A percentile compares a stretch with the other conserved stretches of the same genome.
phyloP scores from a whole-genome alignment of 2,113 vertebrate species.

The Damaliscus lunatus region DNA sequence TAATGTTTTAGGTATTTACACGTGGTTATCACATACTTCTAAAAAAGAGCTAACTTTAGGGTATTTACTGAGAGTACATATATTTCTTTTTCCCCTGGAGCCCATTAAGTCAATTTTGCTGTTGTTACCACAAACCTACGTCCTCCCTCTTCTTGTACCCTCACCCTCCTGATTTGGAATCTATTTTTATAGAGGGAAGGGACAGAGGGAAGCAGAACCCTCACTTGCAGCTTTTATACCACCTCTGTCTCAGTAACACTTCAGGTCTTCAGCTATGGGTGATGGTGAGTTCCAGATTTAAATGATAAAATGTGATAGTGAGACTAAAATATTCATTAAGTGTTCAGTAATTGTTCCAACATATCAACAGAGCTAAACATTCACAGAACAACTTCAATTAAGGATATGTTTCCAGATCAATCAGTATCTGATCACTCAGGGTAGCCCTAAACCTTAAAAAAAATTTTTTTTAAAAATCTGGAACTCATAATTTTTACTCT shows the following conservation, averaged over 20 bases:
- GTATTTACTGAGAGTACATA: not conserved
- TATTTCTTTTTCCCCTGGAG: not conserved
- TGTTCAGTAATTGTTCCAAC: not conserved
- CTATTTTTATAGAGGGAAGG: not conserved
- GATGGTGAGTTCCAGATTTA: not conserved
- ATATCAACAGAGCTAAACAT: not conserved
- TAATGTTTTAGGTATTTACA: not conserved
- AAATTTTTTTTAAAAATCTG: rapidly evolving
- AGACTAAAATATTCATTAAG: not conserved
- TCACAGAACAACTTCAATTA: not conserved
- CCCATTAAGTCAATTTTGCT: not conserved
- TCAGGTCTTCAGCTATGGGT: not conserved
- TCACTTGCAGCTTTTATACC: not conserved
- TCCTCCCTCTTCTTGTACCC: not conserved
- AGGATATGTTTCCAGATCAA: not conserved
- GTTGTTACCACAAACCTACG: not conserved
- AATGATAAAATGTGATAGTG: not conserved
- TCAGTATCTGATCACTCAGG: not conserved
- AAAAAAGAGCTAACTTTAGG: not conserved
- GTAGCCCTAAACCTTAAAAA: not conserved
- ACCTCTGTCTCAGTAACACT: not conserved
- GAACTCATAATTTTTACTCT: not conserved
- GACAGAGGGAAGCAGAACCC: not conserved
- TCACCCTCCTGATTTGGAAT: not conserved
- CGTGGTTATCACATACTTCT: not conserved